Conservation (phyloP, 2,113 vertebrate species). For the Procavia capensis region DNA sequence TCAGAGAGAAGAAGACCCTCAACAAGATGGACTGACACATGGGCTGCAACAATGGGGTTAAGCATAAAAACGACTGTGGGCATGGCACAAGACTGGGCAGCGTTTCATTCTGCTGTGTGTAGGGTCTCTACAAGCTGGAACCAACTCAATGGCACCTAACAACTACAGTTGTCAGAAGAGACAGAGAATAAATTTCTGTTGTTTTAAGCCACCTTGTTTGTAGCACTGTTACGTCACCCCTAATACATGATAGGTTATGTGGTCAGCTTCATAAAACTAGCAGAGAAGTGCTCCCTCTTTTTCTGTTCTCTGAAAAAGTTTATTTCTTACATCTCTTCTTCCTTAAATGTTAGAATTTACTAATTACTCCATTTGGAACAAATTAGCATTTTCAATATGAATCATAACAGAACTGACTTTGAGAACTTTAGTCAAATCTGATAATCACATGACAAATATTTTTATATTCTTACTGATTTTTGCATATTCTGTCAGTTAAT, state of each 20-base stretch:
- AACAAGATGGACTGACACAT: no score
- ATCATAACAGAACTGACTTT: not conserved
- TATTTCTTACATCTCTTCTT: not conserved
- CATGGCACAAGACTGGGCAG: no score
- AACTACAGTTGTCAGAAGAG: no score
- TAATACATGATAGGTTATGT: not conserved
- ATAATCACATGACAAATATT: not conserved
- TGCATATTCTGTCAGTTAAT: not conserved
- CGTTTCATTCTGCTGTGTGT: no score
- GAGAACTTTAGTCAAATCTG: not conserved
- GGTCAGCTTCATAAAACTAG: not conserved
- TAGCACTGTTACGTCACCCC: not conserved
- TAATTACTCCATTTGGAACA: not conserved
- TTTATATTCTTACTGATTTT: not conserved
- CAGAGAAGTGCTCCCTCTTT: not conserved
- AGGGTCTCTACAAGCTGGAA: no score
- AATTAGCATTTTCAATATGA: not conserved
- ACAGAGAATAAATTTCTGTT: not conserved
- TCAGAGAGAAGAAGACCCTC: no score
- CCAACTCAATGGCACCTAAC: no score
- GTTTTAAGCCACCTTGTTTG: not conserved
- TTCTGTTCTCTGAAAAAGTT: not conserved
- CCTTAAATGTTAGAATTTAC: not conserved
- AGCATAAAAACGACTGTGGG: no score
- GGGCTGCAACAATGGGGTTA: no score